Percentiles rank a stretch among this genome's conserved stretches.
Evolutionary conservation across 2,888 invertebrate species (phyloP).

Genomic region (Eulithis testata): DNA sequence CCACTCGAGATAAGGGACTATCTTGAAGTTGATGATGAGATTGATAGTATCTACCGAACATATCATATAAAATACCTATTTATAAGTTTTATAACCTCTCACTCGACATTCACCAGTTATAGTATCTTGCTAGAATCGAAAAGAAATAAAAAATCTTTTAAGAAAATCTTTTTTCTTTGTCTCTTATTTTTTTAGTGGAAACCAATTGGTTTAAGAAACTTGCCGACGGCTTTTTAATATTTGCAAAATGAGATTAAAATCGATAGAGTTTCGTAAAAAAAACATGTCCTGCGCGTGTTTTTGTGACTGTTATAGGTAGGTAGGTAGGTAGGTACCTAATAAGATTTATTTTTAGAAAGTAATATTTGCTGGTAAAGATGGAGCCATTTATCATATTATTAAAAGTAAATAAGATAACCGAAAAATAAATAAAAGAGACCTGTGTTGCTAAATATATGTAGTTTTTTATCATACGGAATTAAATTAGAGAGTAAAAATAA

Average conservation of each 20-base stretch:
- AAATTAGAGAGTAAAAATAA: too few relatives aligned
- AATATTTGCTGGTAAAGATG: background rate
- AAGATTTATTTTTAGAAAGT: background rate
- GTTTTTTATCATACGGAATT: background rate
- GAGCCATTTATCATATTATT: background rate
- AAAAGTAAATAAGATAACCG: background rate
- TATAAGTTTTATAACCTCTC: too few relatives aligned
- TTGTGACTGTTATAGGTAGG: too few relatives aligned
- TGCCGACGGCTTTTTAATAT: background rate
- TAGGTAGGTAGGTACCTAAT: too few relatives aligned
- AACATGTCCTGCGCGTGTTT: background rate
- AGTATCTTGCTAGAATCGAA: too few relatives aligned
- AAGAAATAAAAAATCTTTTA: too few relatives aligned
- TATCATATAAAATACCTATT: too few relatives aligned
- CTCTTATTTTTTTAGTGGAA: background rate
- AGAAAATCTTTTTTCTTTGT: too few relatives aligned
- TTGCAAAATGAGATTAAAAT: too few relatives aligned
- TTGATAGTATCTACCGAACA: background rate
- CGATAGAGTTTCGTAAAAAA: too few relatives aligned
- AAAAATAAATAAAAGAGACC: background rate
- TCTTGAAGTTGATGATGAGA: conserved; percentile 44
- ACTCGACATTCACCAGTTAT: too few relatives aligned
- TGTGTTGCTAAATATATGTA: background rate
- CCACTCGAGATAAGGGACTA: conserved; percentile 44
- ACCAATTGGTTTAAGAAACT: background rate